phyloP scores from a whole-genome alignment of 2,113 vertebrate species.

The Thalassarche chlororhynchos region DNA sequence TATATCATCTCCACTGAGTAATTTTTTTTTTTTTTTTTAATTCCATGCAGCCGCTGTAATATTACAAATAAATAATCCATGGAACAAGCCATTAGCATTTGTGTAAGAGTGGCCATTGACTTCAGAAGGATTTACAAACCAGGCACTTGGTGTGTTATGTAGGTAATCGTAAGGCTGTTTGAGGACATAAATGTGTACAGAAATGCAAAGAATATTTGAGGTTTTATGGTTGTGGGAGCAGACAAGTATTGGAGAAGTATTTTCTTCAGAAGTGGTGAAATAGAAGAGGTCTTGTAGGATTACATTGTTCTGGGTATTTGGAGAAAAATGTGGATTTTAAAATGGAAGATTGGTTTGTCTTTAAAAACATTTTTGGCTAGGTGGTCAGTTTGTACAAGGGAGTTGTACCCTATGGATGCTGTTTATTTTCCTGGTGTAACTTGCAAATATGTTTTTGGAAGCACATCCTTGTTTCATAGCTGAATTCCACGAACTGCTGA shows the following conservation, averaged over 20 bases:
- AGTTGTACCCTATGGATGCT: accelerated
- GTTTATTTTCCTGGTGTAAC: background rate
- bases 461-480: accelerated
- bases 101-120: background rate
- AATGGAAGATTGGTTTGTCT: background rate
- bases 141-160: background rate
- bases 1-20: background rate
- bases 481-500: background rate
- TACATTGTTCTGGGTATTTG: accelerated
- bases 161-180: background rate
- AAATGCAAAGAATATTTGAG: background rate
- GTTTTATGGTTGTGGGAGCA: background rate
- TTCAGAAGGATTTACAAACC: background rate
- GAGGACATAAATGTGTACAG: background rate
- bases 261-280: background rate
- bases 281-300: background rate
- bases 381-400: background rate
- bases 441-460: background rate
- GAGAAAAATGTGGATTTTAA: background rate
- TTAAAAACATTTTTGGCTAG: background rate
- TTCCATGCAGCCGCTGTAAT: background rate
- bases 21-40: background rate
- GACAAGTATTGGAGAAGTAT: background rate
- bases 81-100: background rate
- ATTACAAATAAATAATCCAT: background rate